Evolutionary conservation across 2,797 vertebrate genomes (phyloP).

Genomic region (Crocodylus rhombifer): DNA sequence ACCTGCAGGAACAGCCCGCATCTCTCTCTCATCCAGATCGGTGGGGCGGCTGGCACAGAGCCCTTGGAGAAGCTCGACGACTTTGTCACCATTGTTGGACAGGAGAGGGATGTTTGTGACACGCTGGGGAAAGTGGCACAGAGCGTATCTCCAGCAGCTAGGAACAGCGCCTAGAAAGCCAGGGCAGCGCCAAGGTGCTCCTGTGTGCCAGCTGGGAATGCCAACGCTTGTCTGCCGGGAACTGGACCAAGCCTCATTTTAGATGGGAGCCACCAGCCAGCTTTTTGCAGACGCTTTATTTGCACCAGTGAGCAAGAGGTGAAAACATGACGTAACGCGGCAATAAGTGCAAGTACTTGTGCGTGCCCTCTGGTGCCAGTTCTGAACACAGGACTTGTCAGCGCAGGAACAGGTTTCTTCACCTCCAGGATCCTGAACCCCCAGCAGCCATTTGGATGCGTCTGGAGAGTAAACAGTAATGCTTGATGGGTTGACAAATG

Average conservation of each 20-base stretch:
- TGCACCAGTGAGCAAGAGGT: not conserved
- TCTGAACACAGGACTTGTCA: not conserved
- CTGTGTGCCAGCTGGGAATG: no score
- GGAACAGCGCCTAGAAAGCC: not conserved
- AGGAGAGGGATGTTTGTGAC: not conserved
- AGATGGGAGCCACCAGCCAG: not conserved
- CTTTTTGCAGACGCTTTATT: not conserved
- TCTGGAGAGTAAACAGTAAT: not conserved
- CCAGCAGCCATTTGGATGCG: not conserved
- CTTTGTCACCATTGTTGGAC: not conserved
- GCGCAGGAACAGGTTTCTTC: not conserved
- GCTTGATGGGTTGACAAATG: not conserved
- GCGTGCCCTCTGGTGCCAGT: not conserved
- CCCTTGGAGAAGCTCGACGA: not conserved
- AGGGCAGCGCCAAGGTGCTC: not conserved
- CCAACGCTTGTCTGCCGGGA: not conserved
- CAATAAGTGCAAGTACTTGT: not conserved
- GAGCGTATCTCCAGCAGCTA: not conserved
- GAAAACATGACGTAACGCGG: not conserved
- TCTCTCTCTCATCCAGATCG: not conserved
- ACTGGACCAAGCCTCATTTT: not conserved
- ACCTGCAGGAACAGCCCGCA: not conserved
- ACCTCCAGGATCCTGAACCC: not conserved
- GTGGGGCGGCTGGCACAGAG: not conserved
- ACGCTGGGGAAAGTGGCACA: not conserved